These are phyloP conservation scores for Turnix velox DNA, from an alignment of 2,113 vertebrate genomes.

Conservation along the genomic window DNA sequence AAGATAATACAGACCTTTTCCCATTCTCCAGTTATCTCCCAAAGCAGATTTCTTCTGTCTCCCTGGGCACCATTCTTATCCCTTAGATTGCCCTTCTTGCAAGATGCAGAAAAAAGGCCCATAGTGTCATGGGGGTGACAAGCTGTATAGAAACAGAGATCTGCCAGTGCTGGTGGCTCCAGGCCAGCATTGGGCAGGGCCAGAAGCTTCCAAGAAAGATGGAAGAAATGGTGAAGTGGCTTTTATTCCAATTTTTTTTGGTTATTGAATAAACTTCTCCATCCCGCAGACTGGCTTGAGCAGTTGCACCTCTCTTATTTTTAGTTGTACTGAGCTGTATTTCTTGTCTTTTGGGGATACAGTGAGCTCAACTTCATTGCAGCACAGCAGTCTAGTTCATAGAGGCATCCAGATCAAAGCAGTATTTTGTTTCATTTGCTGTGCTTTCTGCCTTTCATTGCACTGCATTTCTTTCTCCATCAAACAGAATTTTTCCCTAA, in stretches of 20 bases:
- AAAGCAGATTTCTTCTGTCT: neutral
- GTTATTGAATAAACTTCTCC: neutral
- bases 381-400: neutral
- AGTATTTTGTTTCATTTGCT: neutral
- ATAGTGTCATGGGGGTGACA: neutral
- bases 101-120: neutral
- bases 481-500: neutral
- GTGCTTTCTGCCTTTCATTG: neutral
- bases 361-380: neutral
- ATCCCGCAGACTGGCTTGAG: neutral
- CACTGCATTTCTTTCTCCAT: neutral
- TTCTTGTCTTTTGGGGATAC: neutral
- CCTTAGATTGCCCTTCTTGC: neutral
- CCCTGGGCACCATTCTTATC: neutral
- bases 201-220: neutral
- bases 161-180: neutral
- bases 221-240: neutral
- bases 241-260: neutral
- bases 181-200: neutral
- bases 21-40: neutral
- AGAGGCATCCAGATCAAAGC: neutral
- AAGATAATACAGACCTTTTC: conserved; percentile 5
- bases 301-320: neutral
- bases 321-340: neutral
- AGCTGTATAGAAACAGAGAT: neutral